Evolutionary conservation across 2,888 invertebrate genomes (phyloP).

Genomic region (Homarus gammarus): DNA sequence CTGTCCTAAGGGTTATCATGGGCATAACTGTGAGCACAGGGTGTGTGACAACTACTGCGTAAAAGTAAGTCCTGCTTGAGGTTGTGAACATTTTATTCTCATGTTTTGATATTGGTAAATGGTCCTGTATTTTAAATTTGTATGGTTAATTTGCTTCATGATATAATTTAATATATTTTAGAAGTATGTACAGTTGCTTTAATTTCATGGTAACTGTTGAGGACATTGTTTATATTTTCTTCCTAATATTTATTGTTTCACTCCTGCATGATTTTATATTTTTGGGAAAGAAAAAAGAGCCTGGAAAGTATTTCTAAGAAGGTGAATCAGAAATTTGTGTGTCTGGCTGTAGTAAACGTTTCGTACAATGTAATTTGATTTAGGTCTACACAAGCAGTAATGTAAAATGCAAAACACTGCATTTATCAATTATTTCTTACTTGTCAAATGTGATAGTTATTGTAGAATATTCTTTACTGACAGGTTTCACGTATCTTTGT

Average conservation of each 20-base stretch:
- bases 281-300: background rate
- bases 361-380: no score
- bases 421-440: no score
- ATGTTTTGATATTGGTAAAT: no score
- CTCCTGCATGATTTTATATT: background rate
- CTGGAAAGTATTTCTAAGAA: background rate
- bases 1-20: slow-evolving; percentile 82
- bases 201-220: no score
- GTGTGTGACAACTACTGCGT: slow-evolving; percentile 80
- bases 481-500: no score
- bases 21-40: slow-evolving; percentile 81
- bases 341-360: background rate
- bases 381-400: no score
- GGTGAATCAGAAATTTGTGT: background rate
- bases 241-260: background rate
- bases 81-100: background rate
- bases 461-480: no score
- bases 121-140: background rate
- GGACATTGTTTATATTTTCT: background rate
- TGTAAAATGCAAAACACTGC: no score
- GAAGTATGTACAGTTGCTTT: no score
- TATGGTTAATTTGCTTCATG: background rate
- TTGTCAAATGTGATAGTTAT: no score
- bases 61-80: slow-evolving; percentile 77
- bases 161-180: background rate